phyloP scores from a whole-genome alignment of 2,797 vertebrate genomes.

The Cyprinella venusta region DNA sequence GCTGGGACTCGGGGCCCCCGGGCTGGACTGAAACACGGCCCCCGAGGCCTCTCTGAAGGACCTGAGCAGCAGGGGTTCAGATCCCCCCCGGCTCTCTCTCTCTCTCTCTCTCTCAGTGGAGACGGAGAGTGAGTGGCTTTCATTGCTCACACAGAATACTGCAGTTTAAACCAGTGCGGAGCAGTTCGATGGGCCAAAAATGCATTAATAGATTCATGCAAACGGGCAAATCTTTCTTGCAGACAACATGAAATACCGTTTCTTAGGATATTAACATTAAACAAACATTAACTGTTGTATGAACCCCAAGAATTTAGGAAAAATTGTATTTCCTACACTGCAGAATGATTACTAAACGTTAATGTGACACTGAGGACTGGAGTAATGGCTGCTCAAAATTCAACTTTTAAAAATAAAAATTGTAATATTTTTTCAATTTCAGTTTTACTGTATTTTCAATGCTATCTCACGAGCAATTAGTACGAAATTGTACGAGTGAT shows the following conservation, averaged over 20 bases:
- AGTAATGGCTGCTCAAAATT: background rate
- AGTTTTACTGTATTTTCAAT: background rate
- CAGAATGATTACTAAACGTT: background rate
- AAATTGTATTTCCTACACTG: background rate
- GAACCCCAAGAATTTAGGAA: background rate
- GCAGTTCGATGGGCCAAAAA: constrained; percentile 5
- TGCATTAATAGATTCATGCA: constrained; percentile 35
- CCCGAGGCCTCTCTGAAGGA: constrained; percentile 63
- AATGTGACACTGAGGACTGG: background rate
- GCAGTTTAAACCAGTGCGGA: background rate
- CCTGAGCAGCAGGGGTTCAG: constrained; percentile 54
- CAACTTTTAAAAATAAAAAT: background rate
- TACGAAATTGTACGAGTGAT: no score
- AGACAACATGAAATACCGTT: constrained; percentile 2
- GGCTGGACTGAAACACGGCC: constrained; percentile 62
- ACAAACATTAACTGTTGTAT: background rate
- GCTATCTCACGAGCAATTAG: no score
- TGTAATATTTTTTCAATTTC: background rate
- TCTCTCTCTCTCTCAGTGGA: constrained; percentile 39
- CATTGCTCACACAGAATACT: constrained; percentile 30
- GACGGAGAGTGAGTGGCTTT: constrained; percentile 36
- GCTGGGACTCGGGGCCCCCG: constrained; percentile 50
- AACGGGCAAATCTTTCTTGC: constrained; percentile 1
- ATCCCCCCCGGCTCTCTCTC: constrained; percentile 25
- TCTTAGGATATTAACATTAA: no score